These are phyloP conservation scores for Oryctes rhinoceros DNA, from an alignment of 1,140 invertebrate genomes.

Conservation along the genomic window DNA sequence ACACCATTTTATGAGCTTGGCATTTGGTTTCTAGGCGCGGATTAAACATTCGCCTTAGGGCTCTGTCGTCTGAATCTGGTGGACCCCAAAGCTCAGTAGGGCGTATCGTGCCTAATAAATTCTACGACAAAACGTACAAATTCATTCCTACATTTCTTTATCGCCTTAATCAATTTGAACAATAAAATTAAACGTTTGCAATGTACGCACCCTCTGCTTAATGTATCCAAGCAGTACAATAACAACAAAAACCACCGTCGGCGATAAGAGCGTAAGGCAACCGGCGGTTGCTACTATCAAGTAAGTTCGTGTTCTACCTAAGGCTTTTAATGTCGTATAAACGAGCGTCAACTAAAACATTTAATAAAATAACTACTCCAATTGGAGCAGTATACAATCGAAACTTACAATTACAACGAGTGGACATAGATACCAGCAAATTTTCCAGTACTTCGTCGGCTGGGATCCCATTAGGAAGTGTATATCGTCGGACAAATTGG, in stretches of 20 bases:
- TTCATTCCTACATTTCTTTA: too few relatives aligned
- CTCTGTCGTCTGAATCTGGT: constrained; percentile 12
- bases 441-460: constrained; percentile 40
- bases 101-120: constrained; percentile 26
- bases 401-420: not conserved
- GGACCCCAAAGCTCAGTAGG: constrained; percentile 7
- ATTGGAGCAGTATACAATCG: too few relatives aligned
- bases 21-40: not conserved
- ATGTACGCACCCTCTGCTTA: not conserved
- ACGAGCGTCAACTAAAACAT: not conserved
- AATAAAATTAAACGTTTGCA: too few relatives aligned
- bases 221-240: not conserved
- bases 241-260: not conserved
- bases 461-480: constrained; percentile 32
- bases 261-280: not conserved
- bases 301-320: not conserved
- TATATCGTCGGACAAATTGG: constrained; percentile 23
- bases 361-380: too few relatives aligned
- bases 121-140: not conserved
- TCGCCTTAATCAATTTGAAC: too few relatives aligned
- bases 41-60: constrained; percentile 16
- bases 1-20: constrained; percentile 32
- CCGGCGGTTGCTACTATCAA: not conserved
- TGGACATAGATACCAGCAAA: constrained; percentile 27
- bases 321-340: not conserved